Evolutionary conservation across 2,888 invertebrate species (phyloP), one percentile per base, ranked within the genome.

Genomic region (Papilio gigon): DNA sequence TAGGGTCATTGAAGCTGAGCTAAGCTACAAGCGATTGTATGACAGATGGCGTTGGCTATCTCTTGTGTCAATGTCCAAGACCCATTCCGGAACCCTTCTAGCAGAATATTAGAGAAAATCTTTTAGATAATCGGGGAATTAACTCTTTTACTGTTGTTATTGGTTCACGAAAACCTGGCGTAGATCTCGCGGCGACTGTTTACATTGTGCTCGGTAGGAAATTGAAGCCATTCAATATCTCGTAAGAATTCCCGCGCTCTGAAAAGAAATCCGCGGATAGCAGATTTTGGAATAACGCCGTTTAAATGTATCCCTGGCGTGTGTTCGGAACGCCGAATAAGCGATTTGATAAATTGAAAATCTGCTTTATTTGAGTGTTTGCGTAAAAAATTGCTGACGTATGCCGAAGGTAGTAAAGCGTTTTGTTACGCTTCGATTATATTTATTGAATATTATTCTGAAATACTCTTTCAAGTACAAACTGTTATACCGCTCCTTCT

Each of bases 171-270:
- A 71, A 71, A 67, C 60, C 33, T 67, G 66, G 27, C 68, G 20
- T 58, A 65, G 71, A 71, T 74, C 74, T 66, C 67, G 62, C 72
- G 64, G 69, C 58, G 65, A 69, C 71, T 68, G 74, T 73, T 73
- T 71, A 72, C 72, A 68, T 71, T 73, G 70, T 70, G 70, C 70
- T 42, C 61, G 58, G 71, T 71, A 73, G 76, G 75, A 76, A 76
- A 77, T 78, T 76, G 75, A 76, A 78, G 77, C 77, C 75, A 78
- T 78, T 78, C 73, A 75, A 81, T 78, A 72, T 74, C 74, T 75
- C 70, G 73, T 74, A 72, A 74, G 77, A 75, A 72, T 56, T 30
- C 71, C 68, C 71, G 71, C 73, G 70, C 73, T 65, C 74, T 77
- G 72, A 75, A 76, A 76, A 75, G 77, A 78, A 56, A 75, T 70